A percentile compares a stretch with the other conserved stretches of the same genome.
Conservation (phyloP, 2,888 invertebrate genomes). For the Drosophila neoperkinsi region DNA sequence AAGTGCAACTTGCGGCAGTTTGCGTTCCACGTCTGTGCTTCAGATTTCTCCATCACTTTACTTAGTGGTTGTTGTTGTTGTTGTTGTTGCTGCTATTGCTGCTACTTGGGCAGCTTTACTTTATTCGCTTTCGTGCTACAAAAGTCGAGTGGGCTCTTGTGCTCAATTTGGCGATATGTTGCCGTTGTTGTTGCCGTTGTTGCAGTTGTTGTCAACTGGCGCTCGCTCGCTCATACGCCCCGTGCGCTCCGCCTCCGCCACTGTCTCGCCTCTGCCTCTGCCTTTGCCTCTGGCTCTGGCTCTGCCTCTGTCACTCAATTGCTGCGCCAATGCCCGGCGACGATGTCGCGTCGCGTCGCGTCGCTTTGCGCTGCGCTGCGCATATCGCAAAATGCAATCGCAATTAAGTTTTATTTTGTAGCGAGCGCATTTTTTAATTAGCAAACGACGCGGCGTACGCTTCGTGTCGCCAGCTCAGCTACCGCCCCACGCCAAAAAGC, state of each 20-base stretch:
- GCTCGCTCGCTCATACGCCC: slow-evolving; percentile 58
- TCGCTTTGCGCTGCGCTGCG: slow-evolving; percentile 42
- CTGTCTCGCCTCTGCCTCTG: slow-evolving; percentile 29
- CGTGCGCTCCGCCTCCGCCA: slow-evolving; percentile 37
- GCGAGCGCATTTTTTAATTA: slow-evolving; percentile 81
- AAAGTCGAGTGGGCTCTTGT: slow-evolving; percentile 64
- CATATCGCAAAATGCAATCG: slow-evolving; percentile 80
- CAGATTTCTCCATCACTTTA: slow-evolving; percentile 60
- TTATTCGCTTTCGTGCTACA: slow-evolving; percentile 43
- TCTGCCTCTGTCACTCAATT: slow-evolving; percentile 31
- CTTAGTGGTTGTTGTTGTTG: slow-evolving; percentile 21
- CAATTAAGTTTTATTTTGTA: slow-evolving; percentile 82
- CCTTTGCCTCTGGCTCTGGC: not conserved
- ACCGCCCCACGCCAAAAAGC: slow-evolving; percentile 46
- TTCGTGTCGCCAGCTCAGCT: slow-evolving; percentile 58
- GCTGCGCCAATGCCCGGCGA: slow-evolving; percentile 64
- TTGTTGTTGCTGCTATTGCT: slow-evolving; percentile 21
- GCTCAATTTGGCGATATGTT: slow-evolving; percentile 54
- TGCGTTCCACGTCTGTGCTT: slow-evolving; percentile 47
- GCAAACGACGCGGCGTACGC: slow-evolving; percentile 63
- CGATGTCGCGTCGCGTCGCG: slow-evolving; percentile 31
- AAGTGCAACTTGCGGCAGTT: slow-evolving; percentile 66
- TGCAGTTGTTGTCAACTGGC: slow-evolving; percentile 46
- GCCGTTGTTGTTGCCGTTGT: slow-evolving; percentile 21
- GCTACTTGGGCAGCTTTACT: slow-evolving; percentile 27